Conservation (phyloP, 2,888 invertebrate species). For the Nebria salina region DNA sequence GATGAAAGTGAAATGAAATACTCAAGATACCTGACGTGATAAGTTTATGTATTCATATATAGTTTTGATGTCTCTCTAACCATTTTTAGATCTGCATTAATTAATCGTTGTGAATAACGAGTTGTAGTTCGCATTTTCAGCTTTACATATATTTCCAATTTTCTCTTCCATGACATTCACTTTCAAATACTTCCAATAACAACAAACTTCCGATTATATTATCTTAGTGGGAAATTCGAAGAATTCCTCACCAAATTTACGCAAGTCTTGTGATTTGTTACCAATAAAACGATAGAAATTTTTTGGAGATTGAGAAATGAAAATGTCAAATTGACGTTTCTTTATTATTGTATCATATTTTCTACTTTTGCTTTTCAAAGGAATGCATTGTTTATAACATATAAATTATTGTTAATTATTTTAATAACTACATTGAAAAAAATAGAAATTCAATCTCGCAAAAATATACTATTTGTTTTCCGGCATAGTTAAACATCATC, state of each 20-base stretch:
- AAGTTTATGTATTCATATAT: background rate
- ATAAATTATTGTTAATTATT: background rate
- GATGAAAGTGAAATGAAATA: background rate
- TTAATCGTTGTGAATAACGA: background rate
- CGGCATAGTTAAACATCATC: background rate
- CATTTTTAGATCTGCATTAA: background rate
- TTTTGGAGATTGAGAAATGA: background rate
- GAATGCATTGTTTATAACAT: background rate
- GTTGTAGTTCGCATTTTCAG: background rate
- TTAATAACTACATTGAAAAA: background rate
- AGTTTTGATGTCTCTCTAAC: background rate
- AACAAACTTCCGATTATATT: background rate
- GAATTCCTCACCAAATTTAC: background rate
- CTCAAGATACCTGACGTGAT: background rate
- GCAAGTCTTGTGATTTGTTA: background rate
- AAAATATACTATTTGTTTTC: conserved; percentile 10
- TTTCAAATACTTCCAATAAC: background rate
- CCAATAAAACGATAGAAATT: conserved; percentile 6
- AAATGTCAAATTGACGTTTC: conserved; percentile 1
- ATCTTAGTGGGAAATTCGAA: background rate
- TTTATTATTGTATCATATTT: background rate
- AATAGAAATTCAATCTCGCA: background rate
- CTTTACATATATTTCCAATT: background rate
- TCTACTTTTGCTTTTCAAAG: background rate
- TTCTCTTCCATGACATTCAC: background rate